phyloP scores from a whole-genome alignment of 1,140 invertebrate genomes.

The Brachionus paranguensis region DNA sequence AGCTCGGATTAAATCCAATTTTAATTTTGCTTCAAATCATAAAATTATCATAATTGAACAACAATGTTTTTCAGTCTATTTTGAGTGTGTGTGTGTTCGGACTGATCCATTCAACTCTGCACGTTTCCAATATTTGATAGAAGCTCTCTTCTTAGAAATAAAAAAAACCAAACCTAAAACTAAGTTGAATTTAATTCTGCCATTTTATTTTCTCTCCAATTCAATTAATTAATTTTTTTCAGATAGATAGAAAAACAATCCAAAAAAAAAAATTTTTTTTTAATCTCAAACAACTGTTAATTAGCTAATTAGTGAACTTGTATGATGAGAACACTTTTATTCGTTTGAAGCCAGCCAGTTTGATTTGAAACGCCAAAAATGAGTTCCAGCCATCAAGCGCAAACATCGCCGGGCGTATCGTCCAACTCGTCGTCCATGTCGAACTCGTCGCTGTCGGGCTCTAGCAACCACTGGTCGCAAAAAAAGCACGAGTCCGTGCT shows the following conservation, averaged over 20 bases:
- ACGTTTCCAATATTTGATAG: not conserved
- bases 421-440: slow-evolving; percentile 8
- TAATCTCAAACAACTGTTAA: slow-evolving; percentile 9
- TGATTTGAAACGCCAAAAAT: not conserved
- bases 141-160: not conserved
- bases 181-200: slow-evolving; percentile 2
- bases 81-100: not conserved
- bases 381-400: not conserved
- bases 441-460: not conserved
- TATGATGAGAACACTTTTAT: not conserved
- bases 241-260: not conserved
- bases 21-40: not conserved
- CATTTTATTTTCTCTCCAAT: not conserved
- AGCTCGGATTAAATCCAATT: not conserved
- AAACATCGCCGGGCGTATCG: not conserved
- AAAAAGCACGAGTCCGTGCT: slow-evolving; percentile 11
- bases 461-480: slow-evolving; percentile 22
- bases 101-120: not conserved
- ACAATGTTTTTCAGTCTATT: not conserved
- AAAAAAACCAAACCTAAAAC: not conserved
- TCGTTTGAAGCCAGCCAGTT: not conserved
- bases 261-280: not conserved
- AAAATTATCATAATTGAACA: not conserved
- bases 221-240: not conserved
- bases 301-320: slow-evolving; percentile 7